Conservation (phyloP, 2,113 vertebrate species). For the Ceratotherium simum region DNA sequence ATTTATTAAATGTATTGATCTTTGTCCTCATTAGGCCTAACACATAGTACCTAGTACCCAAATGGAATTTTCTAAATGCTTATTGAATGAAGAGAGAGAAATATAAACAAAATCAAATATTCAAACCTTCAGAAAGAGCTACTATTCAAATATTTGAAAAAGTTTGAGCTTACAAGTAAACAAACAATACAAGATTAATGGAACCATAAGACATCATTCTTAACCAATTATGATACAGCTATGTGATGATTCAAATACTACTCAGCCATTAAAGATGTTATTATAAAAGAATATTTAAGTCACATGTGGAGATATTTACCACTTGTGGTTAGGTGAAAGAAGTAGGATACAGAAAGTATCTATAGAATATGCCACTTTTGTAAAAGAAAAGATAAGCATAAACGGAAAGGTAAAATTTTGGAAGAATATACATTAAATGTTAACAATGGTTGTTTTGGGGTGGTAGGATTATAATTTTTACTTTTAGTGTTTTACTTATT, state of each 20-base stretch:
- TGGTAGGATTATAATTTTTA: neutral
- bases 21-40: neutral
- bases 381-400: neutral
- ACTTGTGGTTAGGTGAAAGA: neutral
- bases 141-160: neutral
- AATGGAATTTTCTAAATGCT: neutral
- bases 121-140: neutral
- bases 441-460: neutral
- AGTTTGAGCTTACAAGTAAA: neutral
- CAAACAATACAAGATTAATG: neutral
- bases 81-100: neutral
- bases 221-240: neutral
- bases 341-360: neutral
- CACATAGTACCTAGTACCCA: neutral
- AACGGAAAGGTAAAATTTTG: neutral
- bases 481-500: neutral
- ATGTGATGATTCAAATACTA: neutral
- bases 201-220: neutral
- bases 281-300: slow-evolving; percentile 11
- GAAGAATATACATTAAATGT: neutral
- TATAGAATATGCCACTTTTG: neutral
- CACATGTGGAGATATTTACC: neutral
- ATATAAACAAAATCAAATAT: neutral
- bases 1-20: neutral
- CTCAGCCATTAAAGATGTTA: neutral